A percentile compares a stretch with the other conserved stretches of the same genome.
Conservation (phyloP, 1,140 invertebrate species). For the Bathynomus jamesi region DNA sequence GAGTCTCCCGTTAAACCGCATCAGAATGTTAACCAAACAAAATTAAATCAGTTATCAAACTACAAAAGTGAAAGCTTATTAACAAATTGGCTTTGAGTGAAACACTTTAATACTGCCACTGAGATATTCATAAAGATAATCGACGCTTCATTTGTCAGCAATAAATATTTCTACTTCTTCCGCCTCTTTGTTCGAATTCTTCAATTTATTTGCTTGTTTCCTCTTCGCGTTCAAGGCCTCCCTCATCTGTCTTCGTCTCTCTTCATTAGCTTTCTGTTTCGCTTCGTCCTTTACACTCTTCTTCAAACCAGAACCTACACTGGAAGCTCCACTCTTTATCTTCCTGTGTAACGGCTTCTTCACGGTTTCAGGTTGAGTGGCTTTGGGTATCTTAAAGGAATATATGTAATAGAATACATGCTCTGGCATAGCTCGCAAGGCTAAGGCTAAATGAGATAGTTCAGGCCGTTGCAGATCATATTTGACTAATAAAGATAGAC, state of each 20-base stretch:
- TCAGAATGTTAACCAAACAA: no score
- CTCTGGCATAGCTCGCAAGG: background rate
- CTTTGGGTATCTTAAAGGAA: constrained; percentile 33
- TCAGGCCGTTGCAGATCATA: background rate
- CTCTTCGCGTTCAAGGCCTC: constrained; percentile 32
- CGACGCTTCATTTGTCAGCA: no score
- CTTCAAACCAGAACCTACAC: constrained; percentile 47
- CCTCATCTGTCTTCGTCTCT: constrained; percentile 58
- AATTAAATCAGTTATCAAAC: no score
- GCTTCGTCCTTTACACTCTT: constrained; percentile 65
- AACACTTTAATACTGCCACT: no score
- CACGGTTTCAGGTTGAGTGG: constrained; percentile 40
- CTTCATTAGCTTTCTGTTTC: constrained; percentile 68
- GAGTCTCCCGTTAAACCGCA: no score
- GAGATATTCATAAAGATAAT: no score
- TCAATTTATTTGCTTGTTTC: background rate
- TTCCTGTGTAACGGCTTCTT: constrained; percentile 36
- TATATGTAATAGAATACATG: background rate
- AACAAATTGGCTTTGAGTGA: no score
- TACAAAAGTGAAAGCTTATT: no score
- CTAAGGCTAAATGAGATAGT: constrained; percentile 34
- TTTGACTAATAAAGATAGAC: background rate
- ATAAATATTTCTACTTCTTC: background rate
- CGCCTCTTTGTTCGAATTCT: background rate
- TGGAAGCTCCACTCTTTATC: constrained; percentile 38